Base-by-base conservation (phyloP, 2,113 vertebrate genomes). In the Sceloporus tristichus region DNA sequence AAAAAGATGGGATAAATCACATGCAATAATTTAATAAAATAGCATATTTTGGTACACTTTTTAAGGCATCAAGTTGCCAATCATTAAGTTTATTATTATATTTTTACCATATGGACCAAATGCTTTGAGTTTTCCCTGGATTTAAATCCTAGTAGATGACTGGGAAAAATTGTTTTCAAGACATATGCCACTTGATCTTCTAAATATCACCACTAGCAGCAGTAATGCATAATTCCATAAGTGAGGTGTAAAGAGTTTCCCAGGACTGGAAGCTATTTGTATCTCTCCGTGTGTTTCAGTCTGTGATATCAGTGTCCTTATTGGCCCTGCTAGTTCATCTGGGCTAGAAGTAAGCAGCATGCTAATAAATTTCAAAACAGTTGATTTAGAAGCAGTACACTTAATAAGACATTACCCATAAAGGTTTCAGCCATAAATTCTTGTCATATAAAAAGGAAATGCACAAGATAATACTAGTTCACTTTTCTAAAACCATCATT, bases 61-160 rank as follows among this genome's bases (percentile, higher is more conserved):
- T 80, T 29, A 62, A 21, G 54, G 6, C n/a, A 81, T 40, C 14
- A 81, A 56, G 40, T 40, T 74, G 78, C 73, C 78, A 81, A 29
- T 73, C 53, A 86, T 73, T 62, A n/a, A 56, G 34, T 87, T 34
- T 34, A 34, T 73, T 81, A 73, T 73, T 80, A 19, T 80, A 59
- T 87, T 80, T 80, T 59, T 81, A 73, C 25, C 18, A 59, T 14
- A 29, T 80, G 68, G 54, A 34, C 59, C 66, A n/a, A 85, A 42
- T 74, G 34, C 21, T 54, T 74, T 87, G 78, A 66, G 16, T 23
- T 16, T 34, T 62, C 85, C 40, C 25, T 80, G n/a, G 6, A 70
- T 56, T 87, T 59, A 87, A 40, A 38, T 84, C 18, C 10, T 23
- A 74, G 5, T 42, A 16, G 42, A 53, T 71, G 13, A 29, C 25